phyloP scores from a whole-genome alignment of 2,888 invertebrate species.

The Chymomyza amoena region DNA sequence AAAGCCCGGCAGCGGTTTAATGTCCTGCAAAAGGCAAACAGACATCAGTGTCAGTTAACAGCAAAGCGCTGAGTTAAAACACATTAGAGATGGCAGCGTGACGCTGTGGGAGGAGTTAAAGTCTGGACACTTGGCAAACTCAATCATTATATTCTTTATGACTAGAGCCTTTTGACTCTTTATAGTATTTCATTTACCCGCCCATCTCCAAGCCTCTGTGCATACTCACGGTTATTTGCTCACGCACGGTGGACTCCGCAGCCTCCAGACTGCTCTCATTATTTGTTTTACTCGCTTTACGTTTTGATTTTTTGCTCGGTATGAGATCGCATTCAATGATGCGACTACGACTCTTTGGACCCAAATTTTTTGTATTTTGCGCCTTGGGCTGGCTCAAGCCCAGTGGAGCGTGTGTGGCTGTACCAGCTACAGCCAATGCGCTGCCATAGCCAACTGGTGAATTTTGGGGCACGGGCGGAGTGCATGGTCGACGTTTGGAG shows the following conservation, averaged over 20 bases:
- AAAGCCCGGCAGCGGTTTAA: conserved; percentile 86
- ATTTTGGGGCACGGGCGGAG: conserved; percentile 67
- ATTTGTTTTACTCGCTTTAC: conserved; percentile 48
- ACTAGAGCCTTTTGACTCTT: too few species aligned
- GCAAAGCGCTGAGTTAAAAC: too few species aligned
- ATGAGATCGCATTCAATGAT: conserved; percentile 75
- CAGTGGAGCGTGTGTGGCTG: conserved; percentile 16
- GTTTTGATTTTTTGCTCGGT: conserved; percentile 75
- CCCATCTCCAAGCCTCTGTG: background rate
- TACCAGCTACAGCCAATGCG: conserved; percentile 10
- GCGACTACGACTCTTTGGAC: conserved; percentile 49
- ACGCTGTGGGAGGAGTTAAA: too few species aligned
- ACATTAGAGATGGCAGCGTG: background rate
- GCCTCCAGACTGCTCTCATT: conserved; percentile 30
- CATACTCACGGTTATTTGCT: conserved; percentile 69
- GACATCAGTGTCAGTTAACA: background rate
- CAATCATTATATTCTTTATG: too few species aligned
- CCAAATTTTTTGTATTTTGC: conserved; percentile 4
- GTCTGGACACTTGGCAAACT: too few species aligned
- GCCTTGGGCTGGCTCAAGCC: background rate
- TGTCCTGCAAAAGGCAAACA: conserved; percentile 54
- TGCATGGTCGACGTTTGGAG: conserved; percentile 47
- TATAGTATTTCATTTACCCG: background rate
- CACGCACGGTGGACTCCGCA: conserved; percentile 56
- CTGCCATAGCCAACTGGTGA: conserved; percentile 65